Conservation (phyloP, 2,113 vertebrate genomes). For the Melanerpes formicivorus region DNA sequence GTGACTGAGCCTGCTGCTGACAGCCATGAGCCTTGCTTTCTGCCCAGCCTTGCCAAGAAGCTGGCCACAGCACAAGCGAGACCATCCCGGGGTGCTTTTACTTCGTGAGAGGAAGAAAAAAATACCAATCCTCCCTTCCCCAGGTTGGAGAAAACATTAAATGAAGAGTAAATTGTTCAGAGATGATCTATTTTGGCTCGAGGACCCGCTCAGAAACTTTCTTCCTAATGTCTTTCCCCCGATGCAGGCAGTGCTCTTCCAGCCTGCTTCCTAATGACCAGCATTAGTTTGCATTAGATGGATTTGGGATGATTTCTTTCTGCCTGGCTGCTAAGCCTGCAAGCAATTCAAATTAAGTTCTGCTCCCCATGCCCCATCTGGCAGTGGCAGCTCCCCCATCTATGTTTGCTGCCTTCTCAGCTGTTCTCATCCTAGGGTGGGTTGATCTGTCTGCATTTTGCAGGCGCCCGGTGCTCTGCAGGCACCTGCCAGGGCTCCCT, state of each 20-base stretch:
- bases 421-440: background rate
- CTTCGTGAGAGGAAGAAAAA: background rate
- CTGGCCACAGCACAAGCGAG: background rate
- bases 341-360: conserved; percentile 38
- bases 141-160: background rate
- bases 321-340: conserved; percentile 64
- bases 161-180: background rate
- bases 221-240: background rate
- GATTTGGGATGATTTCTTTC: conserved; percentile 58
- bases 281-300: conserved; percentile 67
- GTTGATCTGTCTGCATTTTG: background rate
- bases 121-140: background rate
- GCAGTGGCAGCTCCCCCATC: background rate
- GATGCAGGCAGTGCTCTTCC: background rate
- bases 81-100: background rate
- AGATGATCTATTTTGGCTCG: conserved; percentile 10
- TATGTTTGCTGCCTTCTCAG: background rate
- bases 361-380: conserved; percentile 50
- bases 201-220: conserved; percentile 40
- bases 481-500: background rate
- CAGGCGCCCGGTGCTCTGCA: background rate
- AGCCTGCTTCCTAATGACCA: conserved; percentile 52
- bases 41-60: background rate
- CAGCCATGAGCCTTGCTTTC: background rate
- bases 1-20: background rate